These are phyloP conservation scores for Crotalus viridis DNA, from an alignment of 2,113 vertebrate genomes.

Conservation along the genomic window DNA sequence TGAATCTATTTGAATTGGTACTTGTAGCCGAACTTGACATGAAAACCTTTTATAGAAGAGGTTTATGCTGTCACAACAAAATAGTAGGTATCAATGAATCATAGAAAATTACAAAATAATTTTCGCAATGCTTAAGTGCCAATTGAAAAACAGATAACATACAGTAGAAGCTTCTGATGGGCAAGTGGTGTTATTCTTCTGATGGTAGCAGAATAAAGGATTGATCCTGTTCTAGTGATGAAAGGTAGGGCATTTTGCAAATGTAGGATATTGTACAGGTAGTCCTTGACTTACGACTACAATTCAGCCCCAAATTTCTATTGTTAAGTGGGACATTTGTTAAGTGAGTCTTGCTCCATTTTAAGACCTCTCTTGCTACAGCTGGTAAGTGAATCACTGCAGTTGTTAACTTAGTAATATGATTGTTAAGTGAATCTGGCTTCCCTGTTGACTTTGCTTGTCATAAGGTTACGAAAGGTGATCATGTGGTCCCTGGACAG, in stretches of 20 bases:
- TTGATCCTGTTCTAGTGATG: neutral
- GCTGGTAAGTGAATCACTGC: too few species aligned
- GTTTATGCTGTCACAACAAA: neutral
- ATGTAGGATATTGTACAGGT: neutral
- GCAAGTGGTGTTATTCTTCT: neutral
- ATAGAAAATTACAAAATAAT: neutral
- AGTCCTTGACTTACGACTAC: too few species aligned
- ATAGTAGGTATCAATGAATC: neutral
- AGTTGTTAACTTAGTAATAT: too few species aligned
- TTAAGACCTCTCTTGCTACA: too few species aligned
- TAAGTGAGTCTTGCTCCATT: too few species aligned
- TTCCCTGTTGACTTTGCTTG: too few species aligned
- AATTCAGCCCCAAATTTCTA: too few species aligned
- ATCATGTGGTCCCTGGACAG: too few species aligned
- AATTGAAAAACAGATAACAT: neutral
- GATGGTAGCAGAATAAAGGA: neutral
- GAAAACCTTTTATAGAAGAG: neutral
- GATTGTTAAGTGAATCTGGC: too few species aligned
- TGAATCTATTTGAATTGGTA: neutral
- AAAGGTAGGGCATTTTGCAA: neutral
- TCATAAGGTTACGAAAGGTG: too few species aligned
- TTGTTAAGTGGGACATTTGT: too few species aligned
- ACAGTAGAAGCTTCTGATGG: neutral
- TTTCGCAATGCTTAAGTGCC: neutral
- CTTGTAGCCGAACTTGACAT: neutral